Evolutionary conservation across 1,140 invertebrate species (phyloP), one percentile per base, ranked within the genome.

Genomic region (Tetramorium alpestre): DNA sequence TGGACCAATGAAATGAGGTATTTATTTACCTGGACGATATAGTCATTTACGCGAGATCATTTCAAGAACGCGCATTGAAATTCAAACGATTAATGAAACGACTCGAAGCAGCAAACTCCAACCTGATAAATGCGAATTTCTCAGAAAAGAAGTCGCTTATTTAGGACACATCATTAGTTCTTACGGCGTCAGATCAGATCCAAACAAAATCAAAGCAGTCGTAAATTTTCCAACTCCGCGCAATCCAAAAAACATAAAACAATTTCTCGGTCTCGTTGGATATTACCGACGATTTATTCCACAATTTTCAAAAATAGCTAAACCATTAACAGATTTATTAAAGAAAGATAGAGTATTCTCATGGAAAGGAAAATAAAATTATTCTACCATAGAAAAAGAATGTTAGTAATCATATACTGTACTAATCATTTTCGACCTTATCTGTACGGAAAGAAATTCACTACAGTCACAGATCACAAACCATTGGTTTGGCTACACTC

Each of bases 1-100:
- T 0, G 77, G 49, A 2, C 11, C 77, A 69, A 51, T 49, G 77
- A 1, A 28, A 33, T 0, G 62, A 49, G 22, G 7, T 67, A 33
- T 81, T 81, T 2, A 49, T 69, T 0, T 81, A 81, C 1, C 5
- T 81, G 11, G 64, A 81, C 2, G 77, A 81, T 18, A 69, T 81
- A 3, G 64, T 69, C 0, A 28, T 81, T 10, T 81, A 81, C 4
- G 11, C 22, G 0, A 11, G 22, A 22, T 49, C 58, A 0, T 18
- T 69, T 0, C 2, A 69, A 56, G 18, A 67, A 25, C 60, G 51
- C 1, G 2, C 28, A 2, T 2, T 2, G 2, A 33, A 33, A 33
- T 33, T 33, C 2, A 2, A 2, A 0, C 28, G 28, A 33, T 33
- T 33, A 33, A 33, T 33, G 28, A 33, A 33, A 33, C 1, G 28